Evolutionary conservation across 2,888 invertebrate genomes (phyloP), one percentile per base, ranked within the genome.

Genomic region (Acrocyrtus sp.): DNA sequence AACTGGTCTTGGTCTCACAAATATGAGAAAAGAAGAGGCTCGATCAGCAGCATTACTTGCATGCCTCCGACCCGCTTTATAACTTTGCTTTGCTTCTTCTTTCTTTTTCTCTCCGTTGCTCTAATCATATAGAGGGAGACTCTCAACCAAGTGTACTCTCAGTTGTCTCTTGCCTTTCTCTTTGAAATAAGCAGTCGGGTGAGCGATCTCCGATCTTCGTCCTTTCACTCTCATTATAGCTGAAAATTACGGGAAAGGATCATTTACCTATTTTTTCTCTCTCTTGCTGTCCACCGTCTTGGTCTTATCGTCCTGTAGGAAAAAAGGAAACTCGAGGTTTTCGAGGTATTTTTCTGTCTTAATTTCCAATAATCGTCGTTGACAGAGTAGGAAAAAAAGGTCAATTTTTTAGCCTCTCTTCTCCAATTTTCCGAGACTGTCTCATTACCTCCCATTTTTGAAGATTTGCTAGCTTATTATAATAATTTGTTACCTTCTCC

Each of bases 151-250:
- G 53, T 53, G 41, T 29, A 53, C 68, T 67, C 72, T 69, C 73
- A 73, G 69, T 76, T 69, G 60, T 73, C 69, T 72, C 68, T 72
- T 67, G 68, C 68, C 72, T 70, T 75, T 75, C 74, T 70, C 74
- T 70, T 68, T 58, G 74, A 63, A 56, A 61, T 69, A 69, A 62
- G 61, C 61, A 60, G 60, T 61, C 62, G 69, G 58, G 67, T 56
- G 56, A 60, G 58, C 56, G 41, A 62, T 62, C 57, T 26, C 50
- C 56, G 56, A 60, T 43, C 54, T 58, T 61, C 27, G 39, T 56
- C 54, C 66, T 65, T 47, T 4, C 56, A 43, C 54, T 69, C 48
- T 48, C 26, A 53, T 69, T 47, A 67, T 51, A 27, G 24, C 62
- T 29, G 24, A 21, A 34, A 34, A 34, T 12, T 12, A n/a, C 15